A percentile compares a stretch with the other conserved stretches of the same genome.
These are phyloP conservation scores for Hipposideros larvatus DNA, from an alignment of 2,797 vertebrate species.

Conservation along the genomic window DNA sequence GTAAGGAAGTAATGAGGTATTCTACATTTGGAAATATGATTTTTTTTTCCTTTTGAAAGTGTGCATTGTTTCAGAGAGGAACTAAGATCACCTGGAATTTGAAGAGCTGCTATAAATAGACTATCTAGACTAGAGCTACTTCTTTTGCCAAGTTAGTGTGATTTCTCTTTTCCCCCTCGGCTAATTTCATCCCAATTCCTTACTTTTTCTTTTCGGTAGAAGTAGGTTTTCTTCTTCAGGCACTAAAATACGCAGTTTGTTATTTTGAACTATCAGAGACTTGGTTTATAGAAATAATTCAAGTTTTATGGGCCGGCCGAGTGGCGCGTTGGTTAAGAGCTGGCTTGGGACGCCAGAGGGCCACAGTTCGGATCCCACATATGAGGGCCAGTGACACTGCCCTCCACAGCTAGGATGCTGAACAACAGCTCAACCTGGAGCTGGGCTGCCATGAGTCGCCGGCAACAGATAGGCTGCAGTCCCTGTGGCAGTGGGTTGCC, in stretches of 20 bases:
- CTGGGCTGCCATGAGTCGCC: too few relatives aligned
- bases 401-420: too few relatives aligned
- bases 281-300: slow-evolving; percentile 30
- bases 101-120: background rate
- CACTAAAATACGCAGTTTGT: background rate
- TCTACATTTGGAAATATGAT: background rate
- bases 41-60: slow-evolving; percentile 27
- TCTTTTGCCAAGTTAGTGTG: background rate
- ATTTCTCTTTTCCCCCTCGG: slow-evolving; percentile 24
- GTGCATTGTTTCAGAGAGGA: background rate
- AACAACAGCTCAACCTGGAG: too few relatives aligned
- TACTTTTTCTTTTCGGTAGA: background rate
- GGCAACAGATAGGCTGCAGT: too few relatives aligned
- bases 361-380: too few relatives aligned
- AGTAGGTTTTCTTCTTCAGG: slow-evolving; percentile 20
- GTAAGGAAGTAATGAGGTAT: background rate
- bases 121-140: background rate
- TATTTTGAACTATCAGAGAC: background rate
- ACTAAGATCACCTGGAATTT: slow-evolving; percentile 2
- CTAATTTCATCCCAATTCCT: slow-evolving; percentile 17
- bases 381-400: too few relatives aligned
- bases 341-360: too few relatives aligned
- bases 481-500: too few relatives aligned
- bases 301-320: background rate
- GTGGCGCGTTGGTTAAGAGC: too few relatives aligned